These are phyloP conservation scores for Neotragus pygmaeus DNA, from an alignment of 2,113 vertebrate genomes.

Conservation along the genomic window DNA sequence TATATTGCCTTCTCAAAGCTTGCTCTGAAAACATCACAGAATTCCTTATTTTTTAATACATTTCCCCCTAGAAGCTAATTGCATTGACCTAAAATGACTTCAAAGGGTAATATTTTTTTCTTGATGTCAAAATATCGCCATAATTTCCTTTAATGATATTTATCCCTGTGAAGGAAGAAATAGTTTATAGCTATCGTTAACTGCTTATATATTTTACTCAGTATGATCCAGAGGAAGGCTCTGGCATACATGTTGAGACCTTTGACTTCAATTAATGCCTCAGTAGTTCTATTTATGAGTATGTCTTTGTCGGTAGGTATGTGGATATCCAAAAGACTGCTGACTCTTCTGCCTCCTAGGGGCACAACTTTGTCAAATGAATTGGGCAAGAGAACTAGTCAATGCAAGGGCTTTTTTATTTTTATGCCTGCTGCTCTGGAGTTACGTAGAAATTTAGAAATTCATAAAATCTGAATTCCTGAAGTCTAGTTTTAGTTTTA, in stretches of 20 bases:
- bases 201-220: background rate
- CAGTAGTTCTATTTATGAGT: background rate
- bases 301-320: background rate
- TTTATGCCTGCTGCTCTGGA: background rate
- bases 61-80: conserved; percentile 15
- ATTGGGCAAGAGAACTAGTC: background rate
- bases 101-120: background rate
- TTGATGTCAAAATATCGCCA: background rate
- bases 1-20: background rate
- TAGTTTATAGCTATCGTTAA: background rate
- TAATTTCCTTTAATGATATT: background rate
- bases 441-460: background rate
- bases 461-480: background rate
- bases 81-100: conserved; percentile 25
- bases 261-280: background rate
- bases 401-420: background rate
- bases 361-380: background rate
- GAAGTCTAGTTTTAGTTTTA: background rate
- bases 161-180: background rate
- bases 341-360: background rate
- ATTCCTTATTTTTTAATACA: background rate
- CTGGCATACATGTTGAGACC: background rate
- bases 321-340: too few relatives aligned
- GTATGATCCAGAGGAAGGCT: background rate
- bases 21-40: background rate